Base-by-base conservation (phyloP, 1,140 invertebrate species). In the Chionoecetes opilio region DNA sequence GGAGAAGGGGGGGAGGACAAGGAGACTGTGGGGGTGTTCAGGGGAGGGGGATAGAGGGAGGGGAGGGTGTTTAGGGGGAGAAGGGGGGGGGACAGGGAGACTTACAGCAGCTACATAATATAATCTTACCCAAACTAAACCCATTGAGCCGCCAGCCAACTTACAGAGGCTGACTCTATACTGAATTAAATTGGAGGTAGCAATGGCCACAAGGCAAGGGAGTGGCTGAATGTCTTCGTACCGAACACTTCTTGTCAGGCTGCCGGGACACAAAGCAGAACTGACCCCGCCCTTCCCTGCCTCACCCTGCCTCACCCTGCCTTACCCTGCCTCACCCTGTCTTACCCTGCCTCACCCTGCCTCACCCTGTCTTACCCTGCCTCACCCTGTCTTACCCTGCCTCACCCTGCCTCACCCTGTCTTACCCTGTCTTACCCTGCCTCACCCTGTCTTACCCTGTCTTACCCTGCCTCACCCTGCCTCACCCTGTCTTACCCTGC, bases 191-290 rank as follows among this genome's bases (percentile, higher is more conserved):
- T n/a, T 17, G 21, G 3, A 26, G 63, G 21, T 75, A 75, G 11
- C n/a, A 75, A 75, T 75, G 63, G 63, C 26, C 63, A 75, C n/a
- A 17, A 75, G 63, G 63, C 63, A n/a, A 26, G 63, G 63, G 21
- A 75, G 63, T 26, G 63, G 63, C 21, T 75, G 63, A 75, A 75
- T 75, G 63, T 75, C 63, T 75, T 75, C 63, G 63, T 75, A 75
- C 63, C 63, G n/a, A 26, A 26, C 63, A 75, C 63, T 75, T 75
- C 63, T 75, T 75, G 63, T 75, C 63, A 75, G 63, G 2, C 21
- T n/a, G 21, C 63, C 63, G 63, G 21, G 21, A 75, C 6, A 75
- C n/a, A 75, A 75, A 75, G 8, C 63, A 75, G 0, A 1, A 75
- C 63, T 11, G 63, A 1, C 63, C 63, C 11, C 21, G 63, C 21